Conservation (phyloP, 2,797 vertebrate species). For the Eospalax fontanierii region DNA sequence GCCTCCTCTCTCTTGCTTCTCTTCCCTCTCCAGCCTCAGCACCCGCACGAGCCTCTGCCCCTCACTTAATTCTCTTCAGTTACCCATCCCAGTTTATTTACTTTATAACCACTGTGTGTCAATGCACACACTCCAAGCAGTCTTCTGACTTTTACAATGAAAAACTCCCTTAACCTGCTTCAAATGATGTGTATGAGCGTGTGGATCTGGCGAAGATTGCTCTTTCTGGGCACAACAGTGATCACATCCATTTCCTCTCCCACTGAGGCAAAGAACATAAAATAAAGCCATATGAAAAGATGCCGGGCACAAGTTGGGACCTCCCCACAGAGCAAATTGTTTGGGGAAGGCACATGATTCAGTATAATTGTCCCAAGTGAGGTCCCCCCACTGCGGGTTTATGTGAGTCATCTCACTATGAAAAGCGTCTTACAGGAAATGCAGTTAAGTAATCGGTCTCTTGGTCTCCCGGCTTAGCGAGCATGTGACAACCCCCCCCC, state of each 20-base stretch:
- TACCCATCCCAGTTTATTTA: conserved; percentile 62
- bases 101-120: conserved; percentile 24
- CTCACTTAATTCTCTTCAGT: not conserved
- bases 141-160: conserved; percentile 7
- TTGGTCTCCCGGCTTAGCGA: conserved; percentile 73
- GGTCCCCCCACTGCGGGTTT: conserved; percentile 84
- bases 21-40: no score
- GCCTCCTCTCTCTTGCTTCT: not conserved
- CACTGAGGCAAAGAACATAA: conserved; percentile 87
- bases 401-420: conserved; percentile 85
- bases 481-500: conserved; percentile 61
- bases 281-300: conserved; percentile 82
- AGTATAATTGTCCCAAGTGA: conserved; percentile 82
- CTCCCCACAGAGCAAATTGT: conserved; percentile 89
- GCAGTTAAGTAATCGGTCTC: conserved; percentile 84
- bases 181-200: conserved; percentile 47
- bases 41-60: not conserved
- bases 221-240: conserved; percentile 72
- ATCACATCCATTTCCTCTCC: conserved; percentile 83
- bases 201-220: not conserved
- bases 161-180: not conserved
- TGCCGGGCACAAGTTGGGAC: conserved; percentile 81
- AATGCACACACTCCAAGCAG: conserved; percentile 22
- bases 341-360: conserved; percentile 85
- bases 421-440: conserved; percentile 82